Evolutionary conservation across 2,797 vertebrate species (phyloP), one percentile per base, ranked within the genome.

Genomic region (Trachops cirrhosus): DNA sequence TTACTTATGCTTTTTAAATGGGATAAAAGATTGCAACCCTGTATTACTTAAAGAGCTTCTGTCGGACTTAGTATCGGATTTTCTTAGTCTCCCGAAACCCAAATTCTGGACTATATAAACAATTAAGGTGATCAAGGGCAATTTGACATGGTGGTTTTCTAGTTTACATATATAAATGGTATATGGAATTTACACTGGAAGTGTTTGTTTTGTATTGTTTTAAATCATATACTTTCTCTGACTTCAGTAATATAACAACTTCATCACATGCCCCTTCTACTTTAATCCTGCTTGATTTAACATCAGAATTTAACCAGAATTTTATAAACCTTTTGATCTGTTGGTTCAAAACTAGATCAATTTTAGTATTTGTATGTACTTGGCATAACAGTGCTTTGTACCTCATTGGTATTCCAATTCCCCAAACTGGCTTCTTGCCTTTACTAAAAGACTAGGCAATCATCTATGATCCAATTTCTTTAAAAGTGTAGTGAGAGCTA

Each of bases 401-500:
- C 86, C 0, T 11, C 62, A 39, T 10, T 95, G 89, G 32, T 71
- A 79, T 97, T 34, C 21, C 64, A 32, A n/a, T 70, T 96, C 85
- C 44, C 77, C 29, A 93, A 80, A 41, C 44, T 93, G 57, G 4
- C 64, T 96, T 85, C n/a, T 97, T 93, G 82, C 89, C 73, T 83
- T 95, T 92, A 18, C 89, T 80, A 92, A 96, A 96, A 94, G 29
- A 32, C n/a, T 59, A 89, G 50, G 57, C 71, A 97, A 73, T 89
- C 85, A 89, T 93, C 54, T 94, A 3, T 80, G 39, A 95, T 89
- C 95, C 86, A 93, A 19, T 84, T 37, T 3, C 80, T 96, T 48
- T 92, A 80, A 96, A 97, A 85, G 77, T 93, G 19, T 88, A 93
- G 46, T 4, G 9, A 97, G 62, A 97, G 68, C 77, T 97, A 91